A percentile compares a stretch with the other conserved stretches of the same genome.
Conservation (phyloP, 2,888 invertebrate genomes). For the Amblyjoppa fuscipennis region DNA sequence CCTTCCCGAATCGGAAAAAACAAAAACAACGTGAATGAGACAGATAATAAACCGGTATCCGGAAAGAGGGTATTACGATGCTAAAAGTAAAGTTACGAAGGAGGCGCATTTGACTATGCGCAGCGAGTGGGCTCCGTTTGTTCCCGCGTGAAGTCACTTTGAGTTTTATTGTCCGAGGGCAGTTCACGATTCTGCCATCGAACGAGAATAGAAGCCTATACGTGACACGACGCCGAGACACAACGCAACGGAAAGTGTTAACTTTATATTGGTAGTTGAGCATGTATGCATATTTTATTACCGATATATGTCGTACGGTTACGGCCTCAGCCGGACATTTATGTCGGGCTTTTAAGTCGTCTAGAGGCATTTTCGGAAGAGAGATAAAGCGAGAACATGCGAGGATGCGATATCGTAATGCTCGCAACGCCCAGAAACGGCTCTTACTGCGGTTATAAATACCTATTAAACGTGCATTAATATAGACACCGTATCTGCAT, state of each 20-base stretch:
- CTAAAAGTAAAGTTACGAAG: neutral
- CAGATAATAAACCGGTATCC: conserved; percentile 13
- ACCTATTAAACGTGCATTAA: neutral
- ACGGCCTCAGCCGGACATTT: neutral
- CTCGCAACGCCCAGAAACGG: neutral
- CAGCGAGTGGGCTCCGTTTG: neutral
- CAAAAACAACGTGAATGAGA: neutral
- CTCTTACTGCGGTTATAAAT: neutral
- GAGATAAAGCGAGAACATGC: neutral
- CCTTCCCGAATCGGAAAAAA: neutral
- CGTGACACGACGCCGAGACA: neutral
- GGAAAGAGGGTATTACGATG: neutral
- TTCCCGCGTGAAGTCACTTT: neutral
- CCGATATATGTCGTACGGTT: neutral
- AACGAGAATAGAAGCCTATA: neutral
- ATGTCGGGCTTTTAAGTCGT: neutral
- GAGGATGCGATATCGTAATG: neutral
- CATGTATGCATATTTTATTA: neutral
- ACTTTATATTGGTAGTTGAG: neutral
- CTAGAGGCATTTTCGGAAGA: neutral
- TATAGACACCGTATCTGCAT: neutral
- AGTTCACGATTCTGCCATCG: conserved; percentile 25
- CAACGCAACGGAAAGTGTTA: neutral
- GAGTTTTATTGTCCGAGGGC: conserved; percentile 46
- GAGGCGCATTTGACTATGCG: conserved; percentile 14